phyloP scores from a whole-genome alignment of 2,797 vertebrate species.

The Loriculus beryllinus region DNA sequence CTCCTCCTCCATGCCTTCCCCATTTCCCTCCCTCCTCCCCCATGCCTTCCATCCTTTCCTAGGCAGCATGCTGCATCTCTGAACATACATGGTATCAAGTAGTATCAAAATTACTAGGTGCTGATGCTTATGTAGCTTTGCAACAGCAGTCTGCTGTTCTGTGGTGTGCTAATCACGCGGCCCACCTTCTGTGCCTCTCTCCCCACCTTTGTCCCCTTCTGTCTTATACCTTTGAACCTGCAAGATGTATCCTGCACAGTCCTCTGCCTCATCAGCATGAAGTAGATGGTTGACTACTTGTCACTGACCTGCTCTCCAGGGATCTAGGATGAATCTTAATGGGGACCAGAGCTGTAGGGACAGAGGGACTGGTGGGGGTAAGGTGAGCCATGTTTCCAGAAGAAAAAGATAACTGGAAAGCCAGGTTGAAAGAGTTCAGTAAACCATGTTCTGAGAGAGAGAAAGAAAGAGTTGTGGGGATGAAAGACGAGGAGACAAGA shows the following conservation, averaged over 20 bases:
- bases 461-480: background rate
- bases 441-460: background rate
- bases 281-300: background rate
- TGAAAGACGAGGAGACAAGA: background rate
- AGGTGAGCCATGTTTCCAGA: background rate
- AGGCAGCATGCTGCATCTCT: background rate
- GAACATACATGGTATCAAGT: background rate
- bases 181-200: background rate
- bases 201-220: background rate
- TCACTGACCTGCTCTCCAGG: background rate
- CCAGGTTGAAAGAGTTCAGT: background rate
- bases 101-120: background rate
- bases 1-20: background rate
- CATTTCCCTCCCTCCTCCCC: background rate
- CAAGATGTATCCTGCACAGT: background rate
- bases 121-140: background rate
- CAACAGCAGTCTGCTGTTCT: background rate
- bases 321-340: background rate
- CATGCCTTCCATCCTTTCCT: background rate
- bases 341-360: background rate
- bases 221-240: background rate
- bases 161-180: background rate
- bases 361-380: background rate
- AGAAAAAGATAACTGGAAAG: background rate
- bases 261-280: background rate